phyloP scores from a whole-genome alignment of 2,888 invertebrate species.

The Andrena hattorfiana region DNA sequence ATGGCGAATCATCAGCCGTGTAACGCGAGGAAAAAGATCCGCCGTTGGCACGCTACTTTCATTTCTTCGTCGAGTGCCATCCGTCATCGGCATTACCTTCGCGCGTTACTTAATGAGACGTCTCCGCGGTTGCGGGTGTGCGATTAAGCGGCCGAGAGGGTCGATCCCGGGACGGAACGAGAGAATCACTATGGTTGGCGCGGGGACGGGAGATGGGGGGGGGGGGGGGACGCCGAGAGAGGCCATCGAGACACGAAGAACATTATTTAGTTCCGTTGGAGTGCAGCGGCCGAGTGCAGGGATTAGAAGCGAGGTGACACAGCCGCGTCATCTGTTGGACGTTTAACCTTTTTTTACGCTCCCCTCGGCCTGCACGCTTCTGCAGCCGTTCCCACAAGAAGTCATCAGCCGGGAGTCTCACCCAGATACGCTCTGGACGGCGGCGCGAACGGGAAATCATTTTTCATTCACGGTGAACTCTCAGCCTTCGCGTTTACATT shows the following conservation, averaged over 20 bases:
- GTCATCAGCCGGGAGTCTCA: slow-evolving; percentile 48
- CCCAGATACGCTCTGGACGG: slow-evolving; percentile 48
- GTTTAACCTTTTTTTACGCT: slow-evolving; percentile 72
- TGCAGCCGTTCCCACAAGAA: slow-evolving; percentile 59
- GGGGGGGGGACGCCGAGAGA: neutral
- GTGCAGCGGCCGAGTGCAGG: slow-evolving; percentile 62
- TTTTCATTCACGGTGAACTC: slow-evolving; percentile 31
- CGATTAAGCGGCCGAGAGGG: slow-evolving; percentile 52
- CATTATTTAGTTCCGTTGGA: slow-evolving; percentile 74
- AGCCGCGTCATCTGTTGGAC: slow-evolving; percentile 78
- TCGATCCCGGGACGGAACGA: slow-evolving; percentile 35
- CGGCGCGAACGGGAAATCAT: slow-evolving; percentile 54
- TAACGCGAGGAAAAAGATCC: slow-evolving; percentile 47
- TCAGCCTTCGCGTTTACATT: no score
- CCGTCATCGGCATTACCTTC: slow-evolving; percentile 62
- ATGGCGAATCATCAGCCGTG: slow-evolving; percentile 53
- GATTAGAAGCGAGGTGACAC: slow-evolving; percentile 74
- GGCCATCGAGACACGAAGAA: slow-evolving; percentile 48
- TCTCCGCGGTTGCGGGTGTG: slow-evolving; percentile 67
- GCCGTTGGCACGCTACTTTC: slow-evolving; percentile 58
- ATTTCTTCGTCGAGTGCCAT: slow-evolving; percentile 54
- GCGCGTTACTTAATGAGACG: slow-evolving; percentile 72
- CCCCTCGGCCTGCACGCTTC: slow-evolving; percentile 35
- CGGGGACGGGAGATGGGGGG: neutral
- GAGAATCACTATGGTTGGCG: neutral